Evolutionary conservation across 2,113 vertebrate genomes (phyloP).

Genomic region (Pterocles orientalis): DNA sequence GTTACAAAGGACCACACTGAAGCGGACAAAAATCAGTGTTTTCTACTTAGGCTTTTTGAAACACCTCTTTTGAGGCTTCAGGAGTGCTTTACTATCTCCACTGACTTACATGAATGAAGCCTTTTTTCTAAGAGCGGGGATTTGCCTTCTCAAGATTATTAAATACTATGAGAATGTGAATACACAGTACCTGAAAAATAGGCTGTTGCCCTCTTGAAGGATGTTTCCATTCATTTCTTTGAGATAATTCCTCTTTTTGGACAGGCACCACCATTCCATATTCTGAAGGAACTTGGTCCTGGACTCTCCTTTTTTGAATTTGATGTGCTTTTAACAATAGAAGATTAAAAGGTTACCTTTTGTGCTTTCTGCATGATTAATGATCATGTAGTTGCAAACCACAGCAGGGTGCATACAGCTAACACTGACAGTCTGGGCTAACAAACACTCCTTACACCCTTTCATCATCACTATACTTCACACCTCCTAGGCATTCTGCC

Average conservation of each 20-base stretch:
- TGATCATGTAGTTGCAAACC: background rate
- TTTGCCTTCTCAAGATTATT: background rate
- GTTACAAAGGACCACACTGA: background rate
- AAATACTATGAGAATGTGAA: background rate
- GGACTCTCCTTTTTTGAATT: slow-evolving; percentile 48
- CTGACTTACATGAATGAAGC: background rate
- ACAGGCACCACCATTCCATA: slow-evolving; percentile 24
- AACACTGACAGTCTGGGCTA: background rate
- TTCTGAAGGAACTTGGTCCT: slow-evolving; percentile 27
- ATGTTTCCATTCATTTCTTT: slow-evolving; percentile 66
- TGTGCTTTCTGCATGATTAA: background rate
- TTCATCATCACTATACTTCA: background rate
- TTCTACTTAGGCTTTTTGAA: background rate
- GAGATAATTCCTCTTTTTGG: slow-evolving; percentile 45
- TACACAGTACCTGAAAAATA: slow-evolving; percentile 26
- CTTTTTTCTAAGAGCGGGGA: background rate
- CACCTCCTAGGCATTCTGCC: background rate
- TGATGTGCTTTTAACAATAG: slow-evolving; percentile 53
- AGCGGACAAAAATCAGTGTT: background rate
- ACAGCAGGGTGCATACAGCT: background rate
- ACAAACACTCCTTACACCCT: background rate
- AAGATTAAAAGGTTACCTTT: background rate
- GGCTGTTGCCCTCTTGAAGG: slow-evolving; percentile 47
- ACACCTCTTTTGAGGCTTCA: background rate
- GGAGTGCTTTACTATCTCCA: background rate